Evolutionary conservation across 53 echinoderm and acorn worm genomes (phyloP).

Genomic region (Zoroaster sp.): DNA sequence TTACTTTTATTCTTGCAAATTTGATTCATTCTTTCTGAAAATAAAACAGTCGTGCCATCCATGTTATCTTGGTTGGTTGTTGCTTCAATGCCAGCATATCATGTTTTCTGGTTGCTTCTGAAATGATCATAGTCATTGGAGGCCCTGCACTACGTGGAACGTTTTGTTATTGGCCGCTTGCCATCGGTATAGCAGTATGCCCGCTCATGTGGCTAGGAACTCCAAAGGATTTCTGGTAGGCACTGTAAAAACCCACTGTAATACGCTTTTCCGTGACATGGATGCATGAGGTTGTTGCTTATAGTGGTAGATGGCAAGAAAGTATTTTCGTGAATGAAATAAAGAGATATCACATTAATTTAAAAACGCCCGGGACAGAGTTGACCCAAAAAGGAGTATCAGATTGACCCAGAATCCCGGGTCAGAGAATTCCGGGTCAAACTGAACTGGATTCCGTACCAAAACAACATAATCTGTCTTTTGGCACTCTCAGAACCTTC

Average conservation of each 20-base stretch:
- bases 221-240: conserved; percentile 67
- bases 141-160: conserved; percentile 37
- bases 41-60: neutral
- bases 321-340: no score
- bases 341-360: no score
- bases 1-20: neutral
- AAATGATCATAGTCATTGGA: conserved; percentile 36
- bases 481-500: no score
- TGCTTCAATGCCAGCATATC: neutral
- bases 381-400: no score
- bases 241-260: no score
- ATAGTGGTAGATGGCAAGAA: neutral
- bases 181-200: conserved; percentile 19
- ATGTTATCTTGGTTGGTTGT: neutral
- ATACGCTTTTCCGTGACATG: no score
- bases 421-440: no score
- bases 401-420: no score
- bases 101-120: conserved; percentile 25
- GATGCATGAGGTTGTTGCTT: no score
- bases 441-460: no score
- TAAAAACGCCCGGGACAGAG: no score
- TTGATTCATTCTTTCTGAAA: neutral
- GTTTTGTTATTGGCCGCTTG: conserved; percentile 60
- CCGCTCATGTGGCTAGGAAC: conserved; percentile 52
- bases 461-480: no score